Evolutionary conservation across 2,888 invertebrate species (phyloP).

Genomic region (Automeris io): DNA sequence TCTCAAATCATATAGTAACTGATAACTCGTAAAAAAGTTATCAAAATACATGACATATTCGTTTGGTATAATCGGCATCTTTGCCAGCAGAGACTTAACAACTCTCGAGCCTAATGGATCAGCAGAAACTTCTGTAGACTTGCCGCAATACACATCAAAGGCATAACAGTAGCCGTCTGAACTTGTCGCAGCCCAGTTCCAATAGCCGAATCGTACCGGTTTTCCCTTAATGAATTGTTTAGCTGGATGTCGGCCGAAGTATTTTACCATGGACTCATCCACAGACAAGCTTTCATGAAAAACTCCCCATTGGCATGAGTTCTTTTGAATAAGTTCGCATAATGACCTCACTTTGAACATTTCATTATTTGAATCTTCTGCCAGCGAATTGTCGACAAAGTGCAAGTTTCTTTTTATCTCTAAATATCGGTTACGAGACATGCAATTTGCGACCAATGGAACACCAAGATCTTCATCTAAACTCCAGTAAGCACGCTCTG

Average conservation of each 20-base stretch:
- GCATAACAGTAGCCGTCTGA: constrained; percentile 19
- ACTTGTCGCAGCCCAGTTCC: constrained; percentile 18
- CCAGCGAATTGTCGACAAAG: constrained; percentile 4
- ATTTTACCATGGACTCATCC: constrained; percentile 9
- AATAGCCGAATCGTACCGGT: constrained; percentile 14
- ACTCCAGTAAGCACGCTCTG: not conserved
- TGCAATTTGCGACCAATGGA: not conserved
- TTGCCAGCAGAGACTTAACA: constrained; percentile 16
- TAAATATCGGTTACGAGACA: constrained; percentile 3
- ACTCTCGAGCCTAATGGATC: constrained; percentile 15
- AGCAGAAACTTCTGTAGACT: constrained; percentile 14
- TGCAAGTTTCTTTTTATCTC: constrained; percentile 7
- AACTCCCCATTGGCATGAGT: constrained; percentile 5
- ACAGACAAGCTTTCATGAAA: constrained; percentile 8
- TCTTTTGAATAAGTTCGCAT: constrained; percentile 3
- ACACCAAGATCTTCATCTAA: constrained; percentile 3
- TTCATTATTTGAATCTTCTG: not conserved
- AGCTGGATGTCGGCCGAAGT: not conserved
- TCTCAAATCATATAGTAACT: constrained; percentile 15
- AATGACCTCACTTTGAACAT: constrained; percentile 6
- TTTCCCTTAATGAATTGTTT: not conserved
- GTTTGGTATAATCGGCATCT: constrained; percentile 14
- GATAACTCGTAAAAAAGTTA: constrained; percentile 18
- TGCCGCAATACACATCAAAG: constrained; percentile 16
- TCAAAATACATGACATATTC: constrained; percentile 17